A percentile compares a stretch with the other conserved stretches of the same genome.
These are phyloP conservation scores for Tragelaphus scriptus DNA, from an alignment of 2,113 vertebrate species.

Conservation along the genomic window DNA sequence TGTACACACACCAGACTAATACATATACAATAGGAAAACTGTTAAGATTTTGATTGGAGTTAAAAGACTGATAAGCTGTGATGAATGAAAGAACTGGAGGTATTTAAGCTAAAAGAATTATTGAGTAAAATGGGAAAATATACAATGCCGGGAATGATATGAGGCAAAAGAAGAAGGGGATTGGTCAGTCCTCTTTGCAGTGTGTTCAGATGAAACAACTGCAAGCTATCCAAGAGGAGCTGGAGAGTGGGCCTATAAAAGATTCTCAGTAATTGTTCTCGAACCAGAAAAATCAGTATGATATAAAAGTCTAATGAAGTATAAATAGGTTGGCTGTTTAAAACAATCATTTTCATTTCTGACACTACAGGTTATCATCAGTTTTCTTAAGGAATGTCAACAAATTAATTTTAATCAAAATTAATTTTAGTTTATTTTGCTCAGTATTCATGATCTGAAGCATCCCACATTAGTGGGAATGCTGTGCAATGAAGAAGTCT, in stretches of 20 bases:
- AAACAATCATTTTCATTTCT: constrained; percentile 1
- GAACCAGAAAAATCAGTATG: background rate
- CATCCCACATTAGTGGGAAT: background rate
- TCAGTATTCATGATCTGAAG: constrained; percentile 5
- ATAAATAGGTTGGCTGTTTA: background rate
- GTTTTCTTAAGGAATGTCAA: constrained; percentile 32
- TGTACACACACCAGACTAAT: background rate
- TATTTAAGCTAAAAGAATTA: background rate
- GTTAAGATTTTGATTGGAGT: background rate
- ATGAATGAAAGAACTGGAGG: background rate
- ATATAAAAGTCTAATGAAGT: background rate
- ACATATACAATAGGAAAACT: background rate
- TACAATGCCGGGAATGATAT: background rate
- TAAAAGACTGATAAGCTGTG: background rate
- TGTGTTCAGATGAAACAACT: background rate
- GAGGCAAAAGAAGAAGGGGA: background rate
- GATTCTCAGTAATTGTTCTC: background rate
- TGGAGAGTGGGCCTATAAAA: background rate
- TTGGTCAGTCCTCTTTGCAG: background rate
- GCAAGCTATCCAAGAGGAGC: background rate
- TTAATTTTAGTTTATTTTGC: constrained; percentile 33
- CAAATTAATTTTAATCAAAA: constrained; percentile 45
- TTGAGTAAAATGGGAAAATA: background rate
- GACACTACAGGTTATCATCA: background rate
- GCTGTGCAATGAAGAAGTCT: background rate